Evolutionary conservation across 2,113 vertebrate genomes (phyloP).

Genomic region (Oryzias javanicus): DNA sequence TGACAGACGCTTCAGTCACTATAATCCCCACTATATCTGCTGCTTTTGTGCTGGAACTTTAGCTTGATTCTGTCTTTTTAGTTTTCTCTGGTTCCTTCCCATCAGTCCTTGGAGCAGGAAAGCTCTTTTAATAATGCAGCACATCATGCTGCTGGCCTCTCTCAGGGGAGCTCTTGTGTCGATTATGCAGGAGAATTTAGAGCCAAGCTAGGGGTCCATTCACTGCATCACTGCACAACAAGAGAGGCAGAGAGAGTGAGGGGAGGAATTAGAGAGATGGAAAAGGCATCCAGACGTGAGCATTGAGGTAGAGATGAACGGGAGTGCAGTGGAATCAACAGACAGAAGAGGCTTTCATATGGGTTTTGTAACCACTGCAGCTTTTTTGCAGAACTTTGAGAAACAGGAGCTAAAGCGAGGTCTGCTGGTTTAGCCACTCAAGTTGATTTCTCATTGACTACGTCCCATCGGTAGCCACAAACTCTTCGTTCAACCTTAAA

Average conservation of each 20-base stretch:
- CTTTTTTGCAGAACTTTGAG: background rate
- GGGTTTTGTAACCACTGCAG: background rate
- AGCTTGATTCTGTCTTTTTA: conserved; percentile 7
- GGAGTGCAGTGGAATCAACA: conserved; percentile 20
- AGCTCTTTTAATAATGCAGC: conserved; percentile 72
- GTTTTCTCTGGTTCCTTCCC: conserved; percentile 26
- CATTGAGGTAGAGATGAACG: conserved; percentile 47
- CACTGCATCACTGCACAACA: conserved; percentile 60
- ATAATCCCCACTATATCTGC: conserved; percentile 7
- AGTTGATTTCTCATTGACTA: too few relatives aligned
- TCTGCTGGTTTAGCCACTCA: too few relatives aligned
- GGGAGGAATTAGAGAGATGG: conserved; percentile 48
- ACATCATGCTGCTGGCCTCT: conserved; percentile 55
- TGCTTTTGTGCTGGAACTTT: conserved; percentile 12
- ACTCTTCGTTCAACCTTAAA: too few relatives aligned
- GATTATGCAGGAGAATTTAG: conserved; percentile 66
- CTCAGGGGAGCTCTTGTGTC: conserved; percentile 67
- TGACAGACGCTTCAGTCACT: conserved; percentile 4
- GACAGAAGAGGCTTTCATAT: conserved; percentile 22
- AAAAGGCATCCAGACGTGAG: conserved; percentile 32
- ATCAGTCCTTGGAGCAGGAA: conserved; percentile 45
- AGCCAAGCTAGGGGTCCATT: conserved; percentile 61
- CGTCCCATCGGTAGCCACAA: too few relatives aligned
- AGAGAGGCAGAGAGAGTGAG: conserved; percentile 46
- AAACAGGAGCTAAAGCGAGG: background rate